Base-by-base conservation (phyloP, 2,797 vertebrate species). In the Zalophus californianus region DNA sequence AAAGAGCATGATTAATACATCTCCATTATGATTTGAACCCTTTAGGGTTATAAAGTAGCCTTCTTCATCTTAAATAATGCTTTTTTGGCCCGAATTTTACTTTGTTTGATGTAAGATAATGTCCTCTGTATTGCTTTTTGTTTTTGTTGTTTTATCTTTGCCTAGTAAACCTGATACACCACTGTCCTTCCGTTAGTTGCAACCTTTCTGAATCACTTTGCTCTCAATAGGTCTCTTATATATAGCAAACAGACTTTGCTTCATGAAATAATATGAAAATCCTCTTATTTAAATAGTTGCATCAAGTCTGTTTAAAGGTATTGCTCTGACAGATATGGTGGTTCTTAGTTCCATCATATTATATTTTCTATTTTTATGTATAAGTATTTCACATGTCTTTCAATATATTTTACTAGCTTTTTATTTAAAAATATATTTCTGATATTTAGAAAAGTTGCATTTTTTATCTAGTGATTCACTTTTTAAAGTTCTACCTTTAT, bases 321-420 rank as follows among this genome's bases (percentile, higher is more conserved):
- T 64, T 58, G 8, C 38, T 80, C 0, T 72, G 10, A 60, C 29
- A 92, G 35, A 64, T 27, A 72, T 2, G 10, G 35, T 82, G 48
- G 52, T 44, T 93, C 50, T 87, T 82, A 38, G 48, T 52, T 64
- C 48, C 86, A 16, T 50, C 62, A 10, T 50, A 27, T 38, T 32
- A 41, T 86, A 14, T 64, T 52, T 86, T 90, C 80, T 86, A 13
- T 56, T 62, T 96, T 73, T 79, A 64, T 66, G 27, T 21, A 4
- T 75, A 44, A 92, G 35, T 82, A 86, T 38, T 85, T 73, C 72
- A 78, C 72, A 48, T 64, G 44, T 18, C 44, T 62, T 56, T 68
- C 78, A 50, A 15, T 66, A 5, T 89, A 29, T 72, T 96, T 78
- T 92, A 75, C 58, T 92, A 92, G 35, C 25, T 89, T 85, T 92